Evolutionary conservation across 2,113 vertebrate genomes (phyloP).

Genomic region (Apteryx mantelli): DNA sequence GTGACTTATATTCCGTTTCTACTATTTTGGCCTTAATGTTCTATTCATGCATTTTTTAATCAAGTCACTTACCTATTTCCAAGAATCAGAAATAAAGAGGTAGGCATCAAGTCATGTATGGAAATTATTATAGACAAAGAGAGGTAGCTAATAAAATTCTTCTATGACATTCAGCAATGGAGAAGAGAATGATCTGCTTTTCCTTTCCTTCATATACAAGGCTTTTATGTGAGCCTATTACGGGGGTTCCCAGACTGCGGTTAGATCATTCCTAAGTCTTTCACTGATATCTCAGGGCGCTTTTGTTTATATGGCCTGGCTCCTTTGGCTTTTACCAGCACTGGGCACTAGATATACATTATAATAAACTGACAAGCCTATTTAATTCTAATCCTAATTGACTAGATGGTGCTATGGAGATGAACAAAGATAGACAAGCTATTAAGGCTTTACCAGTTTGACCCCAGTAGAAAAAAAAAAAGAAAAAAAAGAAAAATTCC

Average conservation of each 20-base stretch:
- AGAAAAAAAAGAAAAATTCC: background rate
- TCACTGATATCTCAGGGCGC: background rate
- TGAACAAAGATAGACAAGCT: background rate
- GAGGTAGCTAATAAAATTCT: background rate
- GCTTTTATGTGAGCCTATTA: background rate
- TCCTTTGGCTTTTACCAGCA: background rate
- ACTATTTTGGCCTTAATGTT: background rate
- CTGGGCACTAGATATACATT: background rate
- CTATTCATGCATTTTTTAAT: background rate
- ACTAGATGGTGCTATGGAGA: background rate
- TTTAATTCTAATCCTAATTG: background rate
- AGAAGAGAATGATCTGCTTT: background rate
- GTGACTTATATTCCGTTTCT: background rate
- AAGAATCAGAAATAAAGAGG: background rate
- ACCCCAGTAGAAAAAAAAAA: background rate
- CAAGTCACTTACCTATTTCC: background rate
- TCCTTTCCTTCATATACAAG: background rate
- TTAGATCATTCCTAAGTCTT: rapidly evolving
- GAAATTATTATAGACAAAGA: background rate
- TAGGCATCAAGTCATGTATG: background rate
- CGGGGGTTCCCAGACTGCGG: background rate
- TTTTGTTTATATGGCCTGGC: background rate
- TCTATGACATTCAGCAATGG: rapidly evolving
- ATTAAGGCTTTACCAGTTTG: background rate
- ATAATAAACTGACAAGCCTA: background rate